Evolutionary conservation across 2,113 vertebrate genomes (phyloP).

Genomic region (Atlantisia rogersi): DNA sequence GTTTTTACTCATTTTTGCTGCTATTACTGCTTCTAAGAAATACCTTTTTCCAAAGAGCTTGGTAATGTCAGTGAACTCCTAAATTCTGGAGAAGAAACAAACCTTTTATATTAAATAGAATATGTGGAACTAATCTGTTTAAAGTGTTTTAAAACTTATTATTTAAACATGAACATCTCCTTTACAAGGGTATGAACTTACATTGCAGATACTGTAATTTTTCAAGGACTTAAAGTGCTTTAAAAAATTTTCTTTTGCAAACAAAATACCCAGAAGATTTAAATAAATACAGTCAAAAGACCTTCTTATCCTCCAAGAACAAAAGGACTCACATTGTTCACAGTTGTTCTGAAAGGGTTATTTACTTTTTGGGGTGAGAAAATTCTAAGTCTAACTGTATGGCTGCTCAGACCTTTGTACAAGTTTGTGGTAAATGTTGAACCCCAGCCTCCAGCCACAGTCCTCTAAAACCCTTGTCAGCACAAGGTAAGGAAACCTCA

Average conservation of each 20-base stretch:
- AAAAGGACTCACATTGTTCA: not conserved
- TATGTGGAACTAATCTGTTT: not conserved
- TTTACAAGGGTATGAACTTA: not conserved
- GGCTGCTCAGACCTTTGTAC: not conserved
- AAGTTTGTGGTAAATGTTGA: not conserved
- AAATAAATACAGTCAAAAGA: not conserved
- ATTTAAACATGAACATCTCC: not conserved
- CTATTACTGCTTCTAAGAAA: not conserved
- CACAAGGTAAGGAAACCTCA: slow-evolving; percentile 26
- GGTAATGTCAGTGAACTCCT: not conserved
- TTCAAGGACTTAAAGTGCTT: not conserved
- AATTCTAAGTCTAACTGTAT: not conserved
- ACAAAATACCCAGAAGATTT: not conserved
- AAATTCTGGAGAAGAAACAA: not conserved
- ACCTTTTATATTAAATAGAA: not conserved
- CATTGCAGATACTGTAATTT: not conserved
- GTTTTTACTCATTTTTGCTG: not conserved
- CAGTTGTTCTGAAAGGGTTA: not conserved
- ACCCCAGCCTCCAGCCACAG: not conserved
- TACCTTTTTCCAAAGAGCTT: not conserved
- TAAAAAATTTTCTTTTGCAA: not conserved
- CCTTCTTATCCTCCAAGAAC: not conserved
- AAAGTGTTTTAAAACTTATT: not conserved
- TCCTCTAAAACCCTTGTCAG: not conserved
- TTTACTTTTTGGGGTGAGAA: not conserved